Percentiles rank a stretch among this genome's conserved stretches.
These are phyloP conservation scores for Orthonevra nobilis DNA, from an alignment of 2,888 invertebrate species.

Conservation along the genomic window DNA sequence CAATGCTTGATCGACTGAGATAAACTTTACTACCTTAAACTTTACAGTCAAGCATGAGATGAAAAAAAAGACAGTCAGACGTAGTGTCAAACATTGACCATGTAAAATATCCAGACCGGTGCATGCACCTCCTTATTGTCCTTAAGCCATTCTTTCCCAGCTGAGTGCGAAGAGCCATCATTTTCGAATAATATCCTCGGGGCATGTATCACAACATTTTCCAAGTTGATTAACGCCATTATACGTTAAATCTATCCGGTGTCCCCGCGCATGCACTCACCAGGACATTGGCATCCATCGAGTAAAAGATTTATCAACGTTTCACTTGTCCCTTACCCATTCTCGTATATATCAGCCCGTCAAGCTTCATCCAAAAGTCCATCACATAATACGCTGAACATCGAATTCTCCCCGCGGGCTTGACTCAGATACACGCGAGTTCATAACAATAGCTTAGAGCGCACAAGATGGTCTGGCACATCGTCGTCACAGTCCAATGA, in stretches of 20 bases:
- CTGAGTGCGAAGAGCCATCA: neutral
- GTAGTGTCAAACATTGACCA: too few species aligned
- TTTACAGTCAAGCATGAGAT: too few species aligned
- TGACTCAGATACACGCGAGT: conserved; percentile 39
- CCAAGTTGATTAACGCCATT: conserved; percentile 41
- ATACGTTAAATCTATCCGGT: conserved; percentile 27
- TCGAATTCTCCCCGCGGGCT: conserved; percentile 15
- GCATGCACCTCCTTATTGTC: too few species aligned
- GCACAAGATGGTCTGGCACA: neutral
- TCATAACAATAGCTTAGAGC: conserved; percentile 47
- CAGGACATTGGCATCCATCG: conserved; percentile 12
- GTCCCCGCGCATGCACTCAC: conserved; percentile 6
- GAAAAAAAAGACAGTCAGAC: too few species aligned
- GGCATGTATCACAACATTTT: conserved; percentile 17
- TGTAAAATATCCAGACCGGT: too few species aligned
- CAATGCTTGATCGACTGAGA: too few species aligned
- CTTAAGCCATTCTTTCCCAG: too few species aligned
- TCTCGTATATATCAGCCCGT: neutral
- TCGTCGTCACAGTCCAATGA: conserved; percentile 21
- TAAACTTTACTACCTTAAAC: too few species aligned
- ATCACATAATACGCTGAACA: conserved; percentile 18
- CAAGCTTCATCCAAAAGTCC: conserved; percentile 17
- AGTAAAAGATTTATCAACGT: conserved; percentile 15
- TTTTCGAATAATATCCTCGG: conserved; percentile 9
- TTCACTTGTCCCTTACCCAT: conserved; percentile 1